Conservation (phyloP, 2,113 vertebrate species). For the Pao palembangensis region DNA sequence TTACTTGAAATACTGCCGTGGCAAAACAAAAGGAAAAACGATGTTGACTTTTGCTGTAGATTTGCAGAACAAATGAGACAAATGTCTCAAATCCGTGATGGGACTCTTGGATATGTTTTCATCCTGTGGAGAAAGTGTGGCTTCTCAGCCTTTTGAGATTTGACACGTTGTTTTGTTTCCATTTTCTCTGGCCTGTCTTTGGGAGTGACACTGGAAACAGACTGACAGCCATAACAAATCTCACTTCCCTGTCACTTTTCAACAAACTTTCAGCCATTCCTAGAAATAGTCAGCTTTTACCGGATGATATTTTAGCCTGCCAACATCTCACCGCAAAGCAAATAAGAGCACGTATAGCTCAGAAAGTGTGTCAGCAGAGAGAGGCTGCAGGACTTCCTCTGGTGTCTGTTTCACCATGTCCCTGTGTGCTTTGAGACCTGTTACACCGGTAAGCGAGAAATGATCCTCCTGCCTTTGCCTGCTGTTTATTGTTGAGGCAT, state of each 20-base stretch:
- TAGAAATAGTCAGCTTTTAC: too few relatives aligned
- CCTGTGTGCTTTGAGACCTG: slow-evolving; percentile 49
- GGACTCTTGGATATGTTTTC: background rate
- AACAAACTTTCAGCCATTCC: too few relatives aligned
- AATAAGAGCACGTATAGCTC: slow-evolving; percentile 11
- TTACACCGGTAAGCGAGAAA: slow-evolving; percentile 47
- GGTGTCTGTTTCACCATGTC: slow-evolving; percentile 40
- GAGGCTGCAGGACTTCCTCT: slow-evolving; percentile 49
- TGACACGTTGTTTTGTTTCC: background rate
- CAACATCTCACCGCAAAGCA: too few relatives aligned
- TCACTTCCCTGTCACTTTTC: too few relatives aligned
- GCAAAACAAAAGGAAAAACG: background rate
- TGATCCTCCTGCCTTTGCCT: slow-evolving; percentile 33
- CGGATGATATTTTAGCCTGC: too few relatives aligned
- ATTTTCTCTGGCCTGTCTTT: background rate
- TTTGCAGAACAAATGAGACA: too few relatives aligned
- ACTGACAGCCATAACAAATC: too few relatives aligned
- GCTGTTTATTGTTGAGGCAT: slow-evolving; percentile 52
- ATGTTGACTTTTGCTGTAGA: background rate
- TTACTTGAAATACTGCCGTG: background rate
- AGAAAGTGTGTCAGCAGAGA: slow-evolving; percentile 37
- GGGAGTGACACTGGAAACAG: background rate
- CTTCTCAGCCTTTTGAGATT: too few relatives aligned
- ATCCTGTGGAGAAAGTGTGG: background rate
- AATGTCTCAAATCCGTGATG: too few relatives aligned